Percentiles rank a stretch among this genome's conserved stretches.
phyloP scores from a whole-genome alignment of 2,888 invertebrate species.

The Penaeus monodon region DNA sequence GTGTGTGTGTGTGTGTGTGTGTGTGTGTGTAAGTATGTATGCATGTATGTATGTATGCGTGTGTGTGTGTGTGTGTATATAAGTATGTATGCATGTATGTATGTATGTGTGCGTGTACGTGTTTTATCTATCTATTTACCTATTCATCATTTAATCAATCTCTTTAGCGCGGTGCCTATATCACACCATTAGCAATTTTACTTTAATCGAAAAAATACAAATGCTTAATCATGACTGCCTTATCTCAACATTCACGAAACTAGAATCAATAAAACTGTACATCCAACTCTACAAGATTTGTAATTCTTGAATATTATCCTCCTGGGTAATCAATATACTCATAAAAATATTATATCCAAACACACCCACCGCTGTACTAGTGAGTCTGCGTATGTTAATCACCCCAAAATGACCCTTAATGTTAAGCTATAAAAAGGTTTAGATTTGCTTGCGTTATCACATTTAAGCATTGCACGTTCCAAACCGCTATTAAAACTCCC shows the following conservation, averaged over 20 bases:
- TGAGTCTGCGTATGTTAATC: no score
- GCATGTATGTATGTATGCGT: neutral
- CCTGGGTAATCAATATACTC: neutral
- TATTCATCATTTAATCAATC: no score
- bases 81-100: neutral
- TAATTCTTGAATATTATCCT: no score
- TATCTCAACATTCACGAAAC: no score
- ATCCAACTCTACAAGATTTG: no score
- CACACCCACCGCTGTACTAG: neutral
- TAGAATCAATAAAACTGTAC: no score
- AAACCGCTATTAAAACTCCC: neutral
- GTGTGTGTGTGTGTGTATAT: neutral
- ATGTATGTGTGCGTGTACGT: neutral
- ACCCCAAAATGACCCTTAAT: slow-evolving; percentile 5
- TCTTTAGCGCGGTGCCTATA: no score
- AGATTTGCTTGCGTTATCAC: slow-evolving; percentile 3
- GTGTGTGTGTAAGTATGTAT: slow-evolving; percentile 27
- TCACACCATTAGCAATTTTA: no score
- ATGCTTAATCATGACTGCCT: no score
- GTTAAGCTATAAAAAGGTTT: neutral
- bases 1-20: slow-evolving; percentile 37
- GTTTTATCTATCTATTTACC: no score
- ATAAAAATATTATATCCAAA: neutral
- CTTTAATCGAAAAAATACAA: no score
- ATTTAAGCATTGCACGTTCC: slow-evolving; percentile 8